Base-by-base conservation (phyloP, 2,797 vertebrate genomes). In the Diplodus sargus region DNA sequence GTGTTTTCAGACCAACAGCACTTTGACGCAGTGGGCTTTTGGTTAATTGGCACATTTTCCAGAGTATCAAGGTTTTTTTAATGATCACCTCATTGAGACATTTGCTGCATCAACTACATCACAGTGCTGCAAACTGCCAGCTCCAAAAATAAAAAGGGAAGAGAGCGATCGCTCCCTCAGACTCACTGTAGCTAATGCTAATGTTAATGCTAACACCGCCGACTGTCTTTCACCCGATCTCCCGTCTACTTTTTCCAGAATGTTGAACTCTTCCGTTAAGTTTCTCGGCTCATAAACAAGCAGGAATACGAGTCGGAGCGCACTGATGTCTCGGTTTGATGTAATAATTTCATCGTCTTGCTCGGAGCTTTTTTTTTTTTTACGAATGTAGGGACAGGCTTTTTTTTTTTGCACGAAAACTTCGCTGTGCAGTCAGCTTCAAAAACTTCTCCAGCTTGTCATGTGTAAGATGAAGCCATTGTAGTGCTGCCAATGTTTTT, bases 301-400 rank as follows among this genome's bases (percentile, higher is more conserved):
- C 79, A 83, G 72, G 78, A 84, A 17, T 72, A 9, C 78, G 67
- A 85, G 63, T 20, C 63, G 74, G 74, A 76, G 79, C 63, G 60
- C 45, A 43, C 64, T 54, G 78, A 78, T 85, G 81, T 86, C 85
- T 91, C 69, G 61, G 90, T 90, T 92, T 92, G 91, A 91, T 91
- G 90, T 90, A 88, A 92, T 87, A 85, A 85, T 92, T 91, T 90
- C 90, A 84, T 70, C 23, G 57, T 64, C 77, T 87, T 90, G 82
- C 91, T 81, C 74, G 62, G 70, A 86, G 80, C 64, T 56, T 34
- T 30, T 30, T 5, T 30, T 30, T 78, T 78, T 88, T 74, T 34
- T 34, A 8, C 20, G 12, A 82, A 81, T 89, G 79, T 89, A 82
- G 87, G 87, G 88, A 92, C 85, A 85, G 65, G 62, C 28, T 28